phyloP scores from a whole-genome alignment of 2,888 invertebrate genomes.

The Cyclophora punctaria region DNA sequence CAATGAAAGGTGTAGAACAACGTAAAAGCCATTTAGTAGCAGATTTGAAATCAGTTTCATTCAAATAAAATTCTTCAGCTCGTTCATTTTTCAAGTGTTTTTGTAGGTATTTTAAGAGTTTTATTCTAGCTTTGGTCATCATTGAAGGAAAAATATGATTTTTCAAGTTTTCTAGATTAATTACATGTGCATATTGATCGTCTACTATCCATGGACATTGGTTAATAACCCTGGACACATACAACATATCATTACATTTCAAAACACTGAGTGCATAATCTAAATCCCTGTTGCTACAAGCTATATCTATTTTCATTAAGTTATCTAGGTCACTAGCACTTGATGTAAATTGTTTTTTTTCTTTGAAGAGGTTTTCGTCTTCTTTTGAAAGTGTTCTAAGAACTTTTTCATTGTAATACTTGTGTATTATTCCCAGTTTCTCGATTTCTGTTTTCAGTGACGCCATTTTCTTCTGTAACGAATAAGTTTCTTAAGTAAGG shows the following conservation, averaged over 20 bases:
- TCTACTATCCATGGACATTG: conserved; percentile 45
- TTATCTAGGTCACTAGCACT: conserved; percentile 33
- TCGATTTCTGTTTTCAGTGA: too few relatives aligned
- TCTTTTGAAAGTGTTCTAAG: too few relatives aligned
- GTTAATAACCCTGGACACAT: conserved; percentile 45
- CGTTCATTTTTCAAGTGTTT: conserved; percentile 39
- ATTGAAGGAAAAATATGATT: conserved; percentile 40
- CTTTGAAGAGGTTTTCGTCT: too few relatives aligned
- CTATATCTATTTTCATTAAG: conserved; percentile 48
- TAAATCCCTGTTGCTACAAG: conserved; percentile 36
- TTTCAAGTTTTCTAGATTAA: conserved; percentile 43
- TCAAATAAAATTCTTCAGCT: conserved; percentile 44
- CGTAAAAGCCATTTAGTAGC: conserved; percentile 50
- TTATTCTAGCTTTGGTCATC: conserved; percentile 42
- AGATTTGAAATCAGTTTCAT: conserved; percentile 24
- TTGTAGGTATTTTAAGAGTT: conserved; percentile 41
- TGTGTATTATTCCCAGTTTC: too few relatives aligned
- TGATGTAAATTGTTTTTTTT: conserved; percentile 25
- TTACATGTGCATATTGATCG: conserved; percentile 36
- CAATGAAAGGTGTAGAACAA: conserved; percentile 44
- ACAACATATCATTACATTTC: conserved; percentile 46
- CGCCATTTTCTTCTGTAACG: too few relatives aligned
- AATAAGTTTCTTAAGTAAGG: too few relatives aligned
- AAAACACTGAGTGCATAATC: conserved; percentile 42
- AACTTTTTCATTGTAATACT: too few relatives aligned